These are phyloP conservation scores for Copidosoma floridanum DNA, from an alignment of 1,140 invertebrate species.

Conservation along the genomic window DNA sequence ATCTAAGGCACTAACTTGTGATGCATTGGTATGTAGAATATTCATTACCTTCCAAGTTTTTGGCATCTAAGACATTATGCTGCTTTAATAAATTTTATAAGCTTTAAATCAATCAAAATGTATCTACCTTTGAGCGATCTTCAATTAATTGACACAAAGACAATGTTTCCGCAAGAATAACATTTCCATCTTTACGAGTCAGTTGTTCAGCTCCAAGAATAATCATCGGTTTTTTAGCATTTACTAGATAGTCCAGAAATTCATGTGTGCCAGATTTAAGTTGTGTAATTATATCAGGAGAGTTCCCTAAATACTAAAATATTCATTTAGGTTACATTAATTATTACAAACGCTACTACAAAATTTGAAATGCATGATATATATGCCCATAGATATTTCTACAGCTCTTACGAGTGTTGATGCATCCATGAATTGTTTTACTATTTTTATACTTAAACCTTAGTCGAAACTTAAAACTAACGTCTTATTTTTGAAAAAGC, in stretches of 20 bases:
- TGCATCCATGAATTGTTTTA: too few relatives aligned
- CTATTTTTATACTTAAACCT: too few relatives aligned
- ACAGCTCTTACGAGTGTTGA: too few relatives aligned
- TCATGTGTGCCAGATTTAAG: slow-evolving; percentile 74
- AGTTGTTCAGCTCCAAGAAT: slow-evolving; percentile 87
- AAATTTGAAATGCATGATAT: too few relatives aligned
- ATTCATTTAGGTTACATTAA: too few relatives aligned
- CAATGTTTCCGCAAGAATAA: slow-evolving; percentile 74
- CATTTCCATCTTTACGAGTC: slow-evolving; percentile 74
- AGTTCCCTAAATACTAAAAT: slow-evolving; percentile 80
- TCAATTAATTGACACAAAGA: slow-evolving; percentile 64
- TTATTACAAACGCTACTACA: too few relatives aligned
- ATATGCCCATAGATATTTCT: too few relatives aligned
- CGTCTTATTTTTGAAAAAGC: too few relatives aligned
- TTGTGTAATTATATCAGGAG: slow-evolving; percentile 69
- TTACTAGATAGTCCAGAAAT: slow-evolving; percentile 70
- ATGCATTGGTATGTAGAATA: slow-evolving; percentile 85
- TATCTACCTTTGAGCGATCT: slow-evolving; percentile 50
- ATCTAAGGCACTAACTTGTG: slow-evolving; percentile 95
- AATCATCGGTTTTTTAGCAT: slow-evolving; percentile 87
- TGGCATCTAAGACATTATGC: slow-evolving; percentile 46
- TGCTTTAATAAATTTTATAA: background rate
- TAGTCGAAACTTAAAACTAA: too few relatives aligned
- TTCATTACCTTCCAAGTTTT: slow-evolving; percentile 80
- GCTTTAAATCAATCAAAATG: background rate